phyloP scores from a whole-genome alignment of 2,797 vertebrate genomes.

The Anabas testudineus region DNA sequence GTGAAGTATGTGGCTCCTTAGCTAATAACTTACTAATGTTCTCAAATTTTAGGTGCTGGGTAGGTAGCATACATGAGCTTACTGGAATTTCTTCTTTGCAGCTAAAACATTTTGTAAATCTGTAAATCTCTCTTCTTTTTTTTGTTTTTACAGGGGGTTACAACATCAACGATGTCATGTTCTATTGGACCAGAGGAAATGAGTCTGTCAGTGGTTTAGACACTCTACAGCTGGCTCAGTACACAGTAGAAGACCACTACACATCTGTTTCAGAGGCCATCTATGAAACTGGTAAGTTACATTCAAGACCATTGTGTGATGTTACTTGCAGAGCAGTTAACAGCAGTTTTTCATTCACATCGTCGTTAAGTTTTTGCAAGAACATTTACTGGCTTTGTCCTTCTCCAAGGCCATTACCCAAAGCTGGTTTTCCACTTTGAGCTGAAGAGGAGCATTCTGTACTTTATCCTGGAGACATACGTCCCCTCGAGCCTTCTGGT shows the following conservation, averaged over 20 bases:
- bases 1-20: too few relatives aligned
- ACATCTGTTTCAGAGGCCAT: slow-evolving; percentile 92
- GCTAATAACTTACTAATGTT: too few relatives aligned
- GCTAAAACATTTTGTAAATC: too few relatives aligned
- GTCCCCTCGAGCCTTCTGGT: slow-evolving; percentile 93
- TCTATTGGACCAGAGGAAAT: slow-evolving; percentile 95
- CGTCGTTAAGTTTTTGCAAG: background rate
- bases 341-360: background rate
- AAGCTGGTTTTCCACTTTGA: slow-evolving; percentile 93
- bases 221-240: slow-evolving; percentile 90
- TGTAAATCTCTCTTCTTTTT: too few relatives aligned
- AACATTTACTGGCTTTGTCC: slow-evolving; percentile 4
- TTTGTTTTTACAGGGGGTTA: slow-evolving; percentile 88
- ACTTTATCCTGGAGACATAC: slow-evolving; percentile 94
- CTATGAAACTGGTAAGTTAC: slow-evolving; percentile 89
- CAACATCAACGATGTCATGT: slow-evolving; percentile 93
- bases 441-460: slow-evolving; percentile 92
- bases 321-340: background rate
- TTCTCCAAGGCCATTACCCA: slow-evolving; percentile 86
- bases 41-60: too few relatives aligned
- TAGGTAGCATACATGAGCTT: too few relatives aligned
- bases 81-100: too few relatives aligned
- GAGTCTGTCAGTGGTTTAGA: slow-evolving; percentile 92
- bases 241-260: slow-evolving; percentile 93
- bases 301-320: background rate